A percentile compares a stretch with the other conserved stretches of the same genome.
Evolutionary conservation across 2,113 vertebrate genomes (phyloP).

Genomic region (Aegotheles bennettii): DNA sequence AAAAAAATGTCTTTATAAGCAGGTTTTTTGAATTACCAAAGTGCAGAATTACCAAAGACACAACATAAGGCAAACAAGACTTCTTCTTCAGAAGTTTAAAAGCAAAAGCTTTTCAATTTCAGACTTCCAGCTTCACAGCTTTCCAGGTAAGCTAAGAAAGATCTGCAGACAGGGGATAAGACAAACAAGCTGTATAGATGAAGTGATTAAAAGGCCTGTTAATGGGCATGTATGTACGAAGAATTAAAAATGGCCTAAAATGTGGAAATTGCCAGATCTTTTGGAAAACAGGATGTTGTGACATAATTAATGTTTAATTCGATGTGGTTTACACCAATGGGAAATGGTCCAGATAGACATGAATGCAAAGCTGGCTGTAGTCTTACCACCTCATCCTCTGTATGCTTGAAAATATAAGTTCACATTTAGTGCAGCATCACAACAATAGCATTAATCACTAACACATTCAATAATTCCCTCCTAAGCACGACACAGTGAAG

Average conservation of each 20-base stretch:
- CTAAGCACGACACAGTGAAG: not conserved
- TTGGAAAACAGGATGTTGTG: conserved; percentile 10
- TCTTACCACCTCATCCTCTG: conserved; percentile 97
- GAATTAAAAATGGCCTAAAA: conserved; percentile 26
- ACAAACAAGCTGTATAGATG: conserved; percentile 40
- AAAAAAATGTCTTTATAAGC: too few species aligned
- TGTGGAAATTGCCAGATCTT: not conserved
- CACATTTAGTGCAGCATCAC: conserved; percentile 77
- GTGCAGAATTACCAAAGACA: conserved; percentile 3
- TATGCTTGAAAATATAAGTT: conserved; percentile 93
- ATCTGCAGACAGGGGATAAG: conserved; percentile 18
- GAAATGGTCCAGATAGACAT: conserved; percentile 61
- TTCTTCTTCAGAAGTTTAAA: not conserved
- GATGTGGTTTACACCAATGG: conserved; percentile 55
- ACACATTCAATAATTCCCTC: not conserved
- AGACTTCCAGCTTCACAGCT: conserved; percentile 14
- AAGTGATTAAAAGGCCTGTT: conserved; percentile 21
- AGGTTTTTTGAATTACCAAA: too few species aligned
- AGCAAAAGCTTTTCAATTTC: conserved; percentile 1
- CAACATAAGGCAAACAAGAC: not conserved
- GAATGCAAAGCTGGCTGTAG: conserved; percentile 61
- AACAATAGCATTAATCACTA: conserved; percentile 41
- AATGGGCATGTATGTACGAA: not conserved
- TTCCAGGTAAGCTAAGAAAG: not conserved
- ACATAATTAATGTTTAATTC: not conserved